phyloP scores from a whole-genome alignment of 2,888 invertebrate species.

The Protula sp. region DNA sequence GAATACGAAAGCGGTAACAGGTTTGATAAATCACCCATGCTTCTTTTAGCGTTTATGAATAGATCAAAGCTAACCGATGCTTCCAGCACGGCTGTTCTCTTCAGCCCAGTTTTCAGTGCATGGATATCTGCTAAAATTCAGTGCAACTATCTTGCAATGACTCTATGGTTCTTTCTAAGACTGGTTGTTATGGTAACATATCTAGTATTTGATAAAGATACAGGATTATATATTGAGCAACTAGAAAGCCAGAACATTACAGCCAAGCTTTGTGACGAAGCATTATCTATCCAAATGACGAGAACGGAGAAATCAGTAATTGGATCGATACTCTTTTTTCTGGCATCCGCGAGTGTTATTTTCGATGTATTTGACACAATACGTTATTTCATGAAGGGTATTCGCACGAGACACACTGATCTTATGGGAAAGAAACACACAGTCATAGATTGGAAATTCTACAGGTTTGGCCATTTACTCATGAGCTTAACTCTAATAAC shows the following conservation, averaged over 20 bases:
- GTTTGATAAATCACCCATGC: neutral
- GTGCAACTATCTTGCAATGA: neutral
- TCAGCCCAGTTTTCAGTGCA: neutral
- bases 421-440: neutral
- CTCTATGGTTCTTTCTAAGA: neutral
- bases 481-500: too few species aligned
- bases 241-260: too few species aligned
- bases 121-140: neutral
- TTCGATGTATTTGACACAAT: neutral
- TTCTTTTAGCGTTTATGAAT: neutral
- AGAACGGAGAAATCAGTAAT: neutral
- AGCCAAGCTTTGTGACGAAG: too few species aligned
- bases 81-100: neutral
- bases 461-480: neutral
- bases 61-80: neutral
- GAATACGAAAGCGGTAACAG: neutral
- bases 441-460: neutral
- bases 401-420: neutral
- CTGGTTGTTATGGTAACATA: neutral
- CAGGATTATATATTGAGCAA: too few species aligned
- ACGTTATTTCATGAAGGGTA: neutral
- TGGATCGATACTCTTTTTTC: neutral
- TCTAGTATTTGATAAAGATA: neutral
- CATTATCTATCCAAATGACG: too few species aligned
- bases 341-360: neutral